Conservation (phyloP, 2,888 invertebrate genomes). For the Orthosia gracilis region DNA sequence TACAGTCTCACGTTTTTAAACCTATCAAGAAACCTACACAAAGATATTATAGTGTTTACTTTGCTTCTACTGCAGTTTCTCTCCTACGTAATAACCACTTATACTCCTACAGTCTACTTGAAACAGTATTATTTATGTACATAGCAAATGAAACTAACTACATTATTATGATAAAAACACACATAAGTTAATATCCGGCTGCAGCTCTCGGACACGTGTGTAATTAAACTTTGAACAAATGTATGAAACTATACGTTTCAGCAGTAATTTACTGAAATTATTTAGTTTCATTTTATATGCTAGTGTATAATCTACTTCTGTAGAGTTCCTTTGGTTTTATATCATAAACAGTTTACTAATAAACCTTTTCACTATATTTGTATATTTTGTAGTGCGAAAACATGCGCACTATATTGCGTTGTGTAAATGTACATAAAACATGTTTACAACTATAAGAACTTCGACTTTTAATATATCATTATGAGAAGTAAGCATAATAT, state of each 20-base stretch:
- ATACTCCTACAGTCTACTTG: conserved; percentile 1
- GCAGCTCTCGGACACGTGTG: neutral
- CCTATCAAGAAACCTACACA: neutral
- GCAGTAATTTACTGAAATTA: conserved; percentile 13
- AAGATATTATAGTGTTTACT: neutral
- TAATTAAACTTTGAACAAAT: conserved; percentile 15
- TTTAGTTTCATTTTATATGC: neutral
- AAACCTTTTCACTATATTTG: too few species aligned
- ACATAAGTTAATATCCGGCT: neutral
- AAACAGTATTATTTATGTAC: neutral
- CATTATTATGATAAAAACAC: neutral
- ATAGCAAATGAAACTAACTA: conserved; percentile 6
- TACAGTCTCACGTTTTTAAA: neutral
- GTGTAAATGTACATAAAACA: neutral
- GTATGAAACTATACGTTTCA: conserved; percentile 25
- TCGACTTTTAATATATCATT: neutral
- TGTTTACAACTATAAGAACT: neutral
- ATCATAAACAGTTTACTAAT: neutral
- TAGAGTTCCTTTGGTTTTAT: neutral
- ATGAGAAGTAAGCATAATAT: neutral
- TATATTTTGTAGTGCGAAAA: too few species aligned
- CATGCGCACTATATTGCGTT: neutral
- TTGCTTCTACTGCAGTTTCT: neutral
- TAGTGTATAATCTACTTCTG: neutral
- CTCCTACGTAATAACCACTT: conserved; percentile 5